Evolutionary conservation across 2,888 invertebrate genomes (phyloP), one percentile per base, ranked within the genome.

Genomic region (Melolontha melolontha): DNA sequence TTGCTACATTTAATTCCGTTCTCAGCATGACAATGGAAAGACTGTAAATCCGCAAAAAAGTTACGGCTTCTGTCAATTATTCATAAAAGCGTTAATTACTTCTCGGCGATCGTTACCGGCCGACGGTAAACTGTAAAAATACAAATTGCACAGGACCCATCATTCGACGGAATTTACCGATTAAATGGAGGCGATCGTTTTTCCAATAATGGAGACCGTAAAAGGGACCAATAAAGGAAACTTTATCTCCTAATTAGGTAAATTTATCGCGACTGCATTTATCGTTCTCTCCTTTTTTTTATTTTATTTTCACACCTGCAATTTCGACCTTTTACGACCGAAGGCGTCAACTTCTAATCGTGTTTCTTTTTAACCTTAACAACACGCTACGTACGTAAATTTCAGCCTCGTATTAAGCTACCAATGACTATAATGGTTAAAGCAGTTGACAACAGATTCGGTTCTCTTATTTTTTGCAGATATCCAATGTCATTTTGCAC

Each of bases 161-260:
- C 59, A 47, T 62, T 47, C 59, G 47, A 42, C 57, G 12, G 42
- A 57, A 42, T 42, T 27, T 42, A 47, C 47, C 34, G 59, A 62
- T 62, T 62, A 47, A 62, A 62, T 47, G 17, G 59, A 16, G 59
- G 34, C 59, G 29, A 62, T 62, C 47, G 47, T 47, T 62, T 62
- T 62, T 47, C 49, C 59, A 62, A 62, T 62, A 62, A 44, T 47
- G 44, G n/a, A 41, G 12, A 29, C 44, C 59, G 59, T 59, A 59
- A 59, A 59, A 44, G 44, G 44, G 47, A 47, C 47, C 59, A 62
- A 62, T 62, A 62, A 62, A 62, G 59, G 47, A 62, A 62, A 47
- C 47, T 62, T 62, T 62, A 62, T 62, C 49, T 44, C 47, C 59
- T 62, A 62, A 62, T 62, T 62, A 62, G 59, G 59, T 34, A 62